A percentile compares a stretch with the other conserved stretches of the same genome.
Evolutionary conservation across 2,888 invertebrate species (phyloP).

Genomic region (Neoascia interrupta): DNA sequence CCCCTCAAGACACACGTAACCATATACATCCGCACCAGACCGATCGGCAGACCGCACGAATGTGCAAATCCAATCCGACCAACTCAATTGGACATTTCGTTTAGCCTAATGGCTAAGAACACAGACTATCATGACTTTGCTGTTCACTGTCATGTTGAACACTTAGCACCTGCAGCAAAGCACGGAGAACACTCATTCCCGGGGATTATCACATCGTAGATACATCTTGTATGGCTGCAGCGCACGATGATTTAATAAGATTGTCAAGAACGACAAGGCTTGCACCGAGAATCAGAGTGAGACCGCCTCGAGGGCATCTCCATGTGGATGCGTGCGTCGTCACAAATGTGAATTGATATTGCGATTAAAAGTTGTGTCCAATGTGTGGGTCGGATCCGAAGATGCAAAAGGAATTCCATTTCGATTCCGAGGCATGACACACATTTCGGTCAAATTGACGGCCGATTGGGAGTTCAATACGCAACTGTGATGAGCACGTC

Average conservation of each 20-base stretch:
- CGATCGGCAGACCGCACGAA: conserved; percentile 19
- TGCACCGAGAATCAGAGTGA: conserved; percentile 36
- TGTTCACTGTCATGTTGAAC: conserved; percentile 57
- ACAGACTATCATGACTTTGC: conserved; percentile 44
- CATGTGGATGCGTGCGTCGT: background rate
- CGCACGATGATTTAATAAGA: conserved; percentile 64
- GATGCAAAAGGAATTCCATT: conserved; percentile 47
- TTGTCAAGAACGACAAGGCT: conserved; percentile 57
- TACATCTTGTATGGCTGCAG: conserved; percentile 23
- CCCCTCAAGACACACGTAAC: conserved; percentile 49
- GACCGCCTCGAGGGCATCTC: conserved; percentile 53
- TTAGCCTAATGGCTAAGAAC: conserved; percentile 40
- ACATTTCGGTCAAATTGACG: conserved; percentile 62
- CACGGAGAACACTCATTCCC: conserved; percentile 42
- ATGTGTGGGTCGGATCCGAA: conserved; percentile 57
- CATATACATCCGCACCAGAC: conserved; percentile 50
- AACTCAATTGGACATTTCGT: conserved; percentile 52
- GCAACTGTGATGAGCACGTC: conserved; percentile 16
- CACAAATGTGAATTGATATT: background rate
- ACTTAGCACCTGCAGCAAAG: conserved; percentile 69
- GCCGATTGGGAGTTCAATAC: conserved; percentile 52
- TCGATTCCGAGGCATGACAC: conserved; percentile 51
- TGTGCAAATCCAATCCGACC: conserved; percentile 15
- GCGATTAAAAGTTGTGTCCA: too few relatives aligned
- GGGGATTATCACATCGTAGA: conserved; percentile 62